Evolutionary conservation across 2,113 vertebrate species (phyloP), one percentile per base, ranked within the genome.

Genomic region (Cryptotis parvus): DNA sequence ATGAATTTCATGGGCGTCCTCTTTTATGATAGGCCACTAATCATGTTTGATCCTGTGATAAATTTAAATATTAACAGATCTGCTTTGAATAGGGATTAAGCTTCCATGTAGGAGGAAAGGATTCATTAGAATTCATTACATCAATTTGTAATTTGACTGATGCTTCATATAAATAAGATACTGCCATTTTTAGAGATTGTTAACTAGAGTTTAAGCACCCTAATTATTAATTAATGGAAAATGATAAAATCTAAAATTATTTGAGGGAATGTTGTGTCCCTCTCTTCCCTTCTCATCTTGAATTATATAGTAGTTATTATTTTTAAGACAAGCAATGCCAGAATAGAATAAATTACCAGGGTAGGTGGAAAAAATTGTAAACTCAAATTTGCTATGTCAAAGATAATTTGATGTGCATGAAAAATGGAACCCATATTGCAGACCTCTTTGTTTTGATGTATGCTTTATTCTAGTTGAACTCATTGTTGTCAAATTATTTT

Each of bases 11-110:
- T 93, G 85, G 65, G 61, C 95, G 92, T 96, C 85, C 92, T 12
- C 88, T 94, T 87, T 97, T 94, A 73, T 68, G 90, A 96, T 95
- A 97, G 94, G 90, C 86, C 55, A 77, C 95, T 97, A 98, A 97
- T 97, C 96, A 97, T 92, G 96, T 95, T 96, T 97, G 97, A 98
- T 97, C 94, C 89, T 95, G 83, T 95, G 97, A 98, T 96, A 98
- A 97, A 97, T 98, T 98, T 98, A 95, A 98, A 97, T 97, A 96
- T 96, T 97, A 98, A 97, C 96, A 97, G 98, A 98, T 98, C 97
- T 95, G 96, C 95, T 97, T 94, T 98, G 97, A 98, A 98, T 97
- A 97, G 95, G 96, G 96, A 98, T 98, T 98, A 98, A 96, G 95
- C 88, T 97, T 96, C 91, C 94, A 61, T 16, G 0, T 94, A 92